These are phyloP conservation scores for Bos javanicus DNA, from an alignment of 2,113 vertebrate species.

Conservation along the genomic window DNA sequence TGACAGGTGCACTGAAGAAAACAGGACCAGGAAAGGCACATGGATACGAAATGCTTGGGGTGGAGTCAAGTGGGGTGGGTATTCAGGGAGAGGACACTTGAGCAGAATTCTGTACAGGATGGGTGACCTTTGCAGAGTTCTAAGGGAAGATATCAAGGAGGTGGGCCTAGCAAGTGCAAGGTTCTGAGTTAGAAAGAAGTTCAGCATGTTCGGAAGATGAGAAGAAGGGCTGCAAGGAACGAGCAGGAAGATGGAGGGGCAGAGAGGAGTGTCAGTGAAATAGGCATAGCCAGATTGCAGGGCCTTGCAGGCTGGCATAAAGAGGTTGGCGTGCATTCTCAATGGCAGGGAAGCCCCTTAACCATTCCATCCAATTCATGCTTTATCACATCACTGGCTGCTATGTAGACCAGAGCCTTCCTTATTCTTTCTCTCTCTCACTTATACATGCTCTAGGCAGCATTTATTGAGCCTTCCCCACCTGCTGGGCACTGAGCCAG, in stretches of 20 bases:
- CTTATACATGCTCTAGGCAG: background rate
- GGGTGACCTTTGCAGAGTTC: background rate
- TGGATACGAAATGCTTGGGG: rapidly evolving
- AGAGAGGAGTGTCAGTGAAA: background rate
- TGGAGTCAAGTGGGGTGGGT: background rate
- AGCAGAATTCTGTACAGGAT: background rate
- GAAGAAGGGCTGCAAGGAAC: too few relatives aligned
- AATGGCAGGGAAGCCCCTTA: background rate
- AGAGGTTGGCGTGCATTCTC: rapidly evolving
- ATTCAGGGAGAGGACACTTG: background rate
- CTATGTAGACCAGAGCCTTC: rapidly evolving
- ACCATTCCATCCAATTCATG: rapidly evolving
- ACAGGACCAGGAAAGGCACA: background rate
- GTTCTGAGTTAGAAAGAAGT: background rate
- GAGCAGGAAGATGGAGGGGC: background rate
- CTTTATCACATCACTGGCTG: background rate
- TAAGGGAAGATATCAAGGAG: too few relatives aligned
- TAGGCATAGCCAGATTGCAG: background rate
- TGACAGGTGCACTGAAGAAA: background rate
- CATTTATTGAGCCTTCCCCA: too few relatives aligned
- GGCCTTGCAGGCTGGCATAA: rapidly evolving
- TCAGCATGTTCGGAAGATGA: rapidly evolving
- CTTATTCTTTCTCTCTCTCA: background rate
- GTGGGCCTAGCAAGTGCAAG: background rate
- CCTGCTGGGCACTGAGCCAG: background rate